Evolutionary conservation across 2,888 invertebrate species (phyloP).

Genomic region (Plebejus melissa): DNA sequence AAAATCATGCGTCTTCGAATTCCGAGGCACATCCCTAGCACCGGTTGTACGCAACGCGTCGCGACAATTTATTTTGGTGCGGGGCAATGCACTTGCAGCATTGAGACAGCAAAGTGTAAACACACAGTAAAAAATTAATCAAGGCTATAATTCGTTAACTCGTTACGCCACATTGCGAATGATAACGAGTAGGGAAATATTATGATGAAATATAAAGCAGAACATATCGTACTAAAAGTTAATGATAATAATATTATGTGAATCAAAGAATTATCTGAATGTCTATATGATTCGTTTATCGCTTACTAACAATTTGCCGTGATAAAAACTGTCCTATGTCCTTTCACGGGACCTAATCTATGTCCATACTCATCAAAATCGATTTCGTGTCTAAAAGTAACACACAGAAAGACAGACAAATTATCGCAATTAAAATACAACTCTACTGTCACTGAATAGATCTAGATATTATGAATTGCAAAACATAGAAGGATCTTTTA

Average conservation of each 20-base stretch:
- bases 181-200: background rate
- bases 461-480: background rate
- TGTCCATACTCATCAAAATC: no score
- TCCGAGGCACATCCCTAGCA: conserved; percentile 42
- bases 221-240: background rate
- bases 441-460: no score
- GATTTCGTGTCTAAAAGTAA: no score
- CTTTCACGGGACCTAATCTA: no score
- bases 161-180: conserved; percentile 38
- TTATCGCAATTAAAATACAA: no score
- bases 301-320: no score
- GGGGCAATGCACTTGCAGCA: conserved; percentile 77
- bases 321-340: no score
- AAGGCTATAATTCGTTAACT: conserved; percentile 55
- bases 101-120: conserved; percentile 72
- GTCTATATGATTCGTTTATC: no score
- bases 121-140: conserved; percentile 52
- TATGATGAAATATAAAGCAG: background rate
- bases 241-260: background rate
- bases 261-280: no score
- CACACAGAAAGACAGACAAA: no score
- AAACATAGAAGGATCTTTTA: background rate
- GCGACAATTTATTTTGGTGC: conserved; percentile 78
- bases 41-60: conserved; percentile 71
- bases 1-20: conserved; percentile 24